Evolutionary conservation across 2,797 vertebrate species (phyloP), one percentile per base, ranked within the genome.

Genomic region (Botia almorhae): DNA sequence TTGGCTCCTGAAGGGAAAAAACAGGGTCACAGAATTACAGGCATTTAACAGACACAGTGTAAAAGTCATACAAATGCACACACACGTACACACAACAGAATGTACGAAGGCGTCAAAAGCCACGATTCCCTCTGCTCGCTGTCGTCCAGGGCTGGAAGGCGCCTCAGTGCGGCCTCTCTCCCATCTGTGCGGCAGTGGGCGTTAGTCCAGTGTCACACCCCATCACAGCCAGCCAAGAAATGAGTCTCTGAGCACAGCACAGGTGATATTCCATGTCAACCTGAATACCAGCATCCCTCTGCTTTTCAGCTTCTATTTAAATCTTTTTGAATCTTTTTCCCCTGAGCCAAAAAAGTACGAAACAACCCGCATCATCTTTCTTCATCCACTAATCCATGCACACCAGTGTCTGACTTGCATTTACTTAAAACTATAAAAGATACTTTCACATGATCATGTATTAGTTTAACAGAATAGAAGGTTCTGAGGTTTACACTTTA

Each of bases 81-180:
- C 71, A 70, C 74, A 80, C 7, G 61, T 26, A 55, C 48, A 82
- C 71, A 72, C 77, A 87, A 83, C 92, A 93, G 91, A 93, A 91
- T 90, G 91, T 90, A 80, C 83, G 91, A 91, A 88, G 93, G 91
- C 83, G 90, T 91, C 85, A 83, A 84, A 87, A 93, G 91, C 91
- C 91, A 92, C 89, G 90, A 92, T 91, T 92, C 82, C 63, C 86
- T 86, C 84, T 84, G 85, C 81, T 89, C 81, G 82, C 84, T 60
- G 76, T 85, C 81, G 80, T 88, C 87, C 80, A 63, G 81, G 80
- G 76, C 90, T 92, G 89, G 90, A 91, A 91, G 89, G 88, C 88
- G 89, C 89, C 81, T 83, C 46, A 67, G 69, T 63, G 53, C 68
- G 53, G 61, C 81, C 81, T 83, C 74, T 71, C 46, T 83, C 68